phyloP scores from a whole-genome alignment of 2,888 invertebrate genomes.

The Tetrapedia diversipes region DNA sequence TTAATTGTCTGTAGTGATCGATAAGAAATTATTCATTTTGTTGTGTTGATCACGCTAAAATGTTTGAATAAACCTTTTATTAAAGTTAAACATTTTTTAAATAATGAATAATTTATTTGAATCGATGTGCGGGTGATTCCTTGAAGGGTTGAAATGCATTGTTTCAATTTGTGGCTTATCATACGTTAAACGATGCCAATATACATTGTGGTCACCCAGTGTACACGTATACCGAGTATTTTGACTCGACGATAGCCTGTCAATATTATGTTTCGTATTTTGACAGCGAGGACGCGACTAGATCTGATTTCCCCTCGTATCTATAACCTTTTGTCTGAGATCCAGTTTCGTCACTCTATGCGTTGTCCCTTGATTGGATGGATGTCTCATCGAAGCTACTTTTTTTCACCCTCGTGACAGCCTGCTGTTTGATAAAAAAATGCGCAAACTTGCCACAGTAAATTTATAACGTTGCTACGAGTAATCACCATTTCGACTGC shows the following conservation, averaged over 20 bases:
- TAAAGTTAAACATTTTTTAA: too few species aligned
- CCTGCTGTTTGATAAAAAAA: not conserved
- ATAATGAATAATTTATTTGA: too few species aligned
- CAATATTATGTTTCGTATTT: slow-evolving; percentile 55
- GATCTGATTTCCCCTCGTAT: slow-evolving; percentile 44
- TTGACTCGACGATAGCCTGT: slow-evolving; percentile 9
- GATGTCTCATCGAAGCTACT: slow-evolving; percentile 1
- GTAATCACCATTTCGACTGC: too few species aligned
- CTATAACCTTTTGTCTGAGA: slow-evolving; percentile 33
- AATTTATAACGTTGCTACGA: too few species aligned
- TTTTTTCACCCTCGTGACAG: not conserved
- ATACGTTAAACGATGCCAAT: not conserved
- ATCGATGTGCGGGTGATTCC: too few species aligned
- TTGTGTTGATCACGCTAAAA: too few species aligned
- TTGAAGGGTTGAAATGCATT: too few species aligned
- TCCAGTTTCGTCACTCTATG: slow-evolving; percentile 37
- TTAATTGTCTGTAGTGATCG: too few species aligned
- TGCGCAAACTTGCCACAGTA: too few species aligned
- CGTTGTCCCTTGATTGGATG: slow-evolving; percentile 20
- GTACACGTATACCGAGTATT: slow-evolving; percentile 4
- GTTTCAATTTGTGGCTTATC: not conserved
- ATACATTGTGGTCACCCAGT: slow-evolving; percentile 1
- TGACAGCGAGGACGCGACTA: slow-evolving; percentile 36
- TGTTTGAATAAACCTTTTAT: too few species aligned
- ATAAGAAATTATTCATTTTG: too few species aligned